phyloP scores from a whole-genome alignment of 2,113 vertebrate genomes.

The Mellivora capensis region DNA sequence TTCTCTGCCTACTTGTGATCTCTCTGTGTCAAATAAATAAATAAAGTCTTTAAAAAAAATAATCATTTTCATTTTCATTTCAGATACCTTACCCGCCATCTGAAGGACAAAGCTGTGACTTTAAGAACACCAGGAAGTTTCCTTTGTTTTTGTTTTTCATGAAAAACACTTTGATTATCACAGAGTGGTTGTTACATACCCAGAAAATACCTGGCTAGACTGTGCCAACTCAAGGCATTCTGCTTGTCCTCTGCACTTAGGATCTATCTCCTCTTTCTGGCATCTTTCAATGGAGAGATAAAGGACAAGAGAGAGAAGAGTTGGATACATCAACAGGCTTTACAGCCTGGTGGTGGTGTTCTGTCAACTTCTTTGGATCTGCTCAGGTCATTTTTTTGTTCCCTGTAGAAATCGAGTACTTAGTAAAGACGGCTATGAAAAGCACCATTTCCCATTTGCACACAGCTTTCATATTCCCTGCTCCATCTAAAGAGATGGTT shows the following conservation, averaged over 20 bases:
- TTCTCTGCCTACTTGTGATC: too few relatives aligned
- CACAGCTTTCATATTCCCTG: not conserved
- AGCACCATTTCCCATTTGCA: not conserved
- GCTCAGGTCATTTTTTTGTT: not conserved
- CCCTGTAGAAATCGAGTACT: not conserved
- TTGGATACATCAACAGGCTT: rapidly evolving
- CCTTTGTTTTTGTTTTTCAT: not conserved
- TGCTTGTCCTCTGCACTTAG: not conserved
- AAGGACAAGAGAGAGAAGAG: not conserved
- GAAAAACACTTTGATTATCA: not conserved
- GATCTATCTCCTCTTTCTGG: not conserved
- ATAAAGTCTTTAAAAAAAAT: not conserved
- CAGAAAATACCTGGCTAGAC: not conserved
- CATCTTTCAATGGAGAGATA: not conserved
- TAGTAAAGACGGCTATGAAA: not conserved
- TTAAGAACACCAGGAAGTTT: not conserved
- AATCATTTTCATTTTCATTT: not conserved
- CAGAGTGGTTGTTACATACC: rapidly evolving
- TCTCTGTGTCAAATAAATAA: too few relatives aligned
- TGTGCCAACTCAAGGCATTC: rapidly evolving
- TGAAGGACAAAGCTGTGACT: not conserved
- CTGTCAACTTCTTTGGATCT: not conserved
- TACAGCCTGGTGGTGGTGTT: too few relatives aligned
- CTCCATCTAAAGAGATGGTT: too few relatives aligned
- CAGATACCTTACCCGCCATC: not conserved